phyloP scores from a whole-genome alignment of 2,113 vertebrate genomes.

The Aldabrachelys gigantea region DNA sequence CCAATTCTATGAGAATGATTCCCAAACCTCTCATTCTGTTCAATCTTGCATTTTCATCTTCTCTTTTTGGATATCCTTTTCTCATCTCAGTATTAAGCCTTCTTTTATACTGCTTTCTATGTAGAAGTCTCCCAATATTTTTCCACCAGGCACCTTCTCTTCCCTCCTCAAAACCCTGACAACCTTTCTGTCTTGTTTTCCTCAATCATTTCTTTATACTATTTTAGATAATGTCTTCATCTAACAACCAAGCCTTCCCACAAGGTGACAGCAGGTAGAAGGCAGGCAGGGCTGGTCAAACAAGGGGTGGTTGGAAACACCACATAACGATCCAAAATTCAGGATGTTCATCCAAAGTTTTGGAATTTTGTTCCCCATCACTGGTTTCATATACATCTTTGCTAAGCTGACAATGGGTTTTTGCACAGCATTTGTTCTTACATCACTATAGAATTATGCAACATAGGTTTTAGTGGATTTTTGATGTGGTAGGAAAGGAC shows the following conservation, averaged over 20 bases:
- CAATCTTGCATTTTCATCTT: not conserved
- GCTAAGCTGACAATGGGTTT: not conserved
- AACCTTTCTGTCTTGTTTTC: not conserved
- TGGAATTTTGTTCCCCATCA: not conserved
- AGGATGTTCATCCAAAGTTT: not conserved
- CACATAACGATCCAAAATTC: not conserved
- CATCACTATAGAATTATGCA: not conserved
- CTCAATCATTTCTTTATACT: not conserved
- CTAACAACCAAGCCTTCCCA: not conserved
- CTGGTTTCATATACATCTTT: not conserved
- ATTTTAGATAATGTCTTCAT: not conserved
- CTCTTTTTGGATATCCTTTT: not conserved
- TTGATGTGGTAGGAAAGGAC: not conserved
- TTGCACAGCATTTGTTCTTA: fast-evolving
- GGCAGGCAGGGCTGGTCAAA: not conserved
- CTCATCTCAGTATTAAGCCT: not conserved
- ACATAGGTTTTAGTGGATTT: not conserved
- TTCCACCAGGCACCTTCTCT: too few species aligned
- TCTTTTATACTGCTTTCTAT: not conserved
- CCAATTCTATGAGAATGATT: too few species aligned
- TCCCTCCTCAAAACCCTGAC: not conserved
- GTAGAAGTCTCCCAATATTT: not conserved
- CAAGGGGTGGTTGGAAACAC: not conserved
- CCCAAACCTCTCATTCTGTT: not conserved
- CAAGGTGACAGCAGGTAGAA: not conserved